phyloP scores from a whole-genome alignment of 2,113 vertebrate species.

The Meleagris gallopavo region DNA sequence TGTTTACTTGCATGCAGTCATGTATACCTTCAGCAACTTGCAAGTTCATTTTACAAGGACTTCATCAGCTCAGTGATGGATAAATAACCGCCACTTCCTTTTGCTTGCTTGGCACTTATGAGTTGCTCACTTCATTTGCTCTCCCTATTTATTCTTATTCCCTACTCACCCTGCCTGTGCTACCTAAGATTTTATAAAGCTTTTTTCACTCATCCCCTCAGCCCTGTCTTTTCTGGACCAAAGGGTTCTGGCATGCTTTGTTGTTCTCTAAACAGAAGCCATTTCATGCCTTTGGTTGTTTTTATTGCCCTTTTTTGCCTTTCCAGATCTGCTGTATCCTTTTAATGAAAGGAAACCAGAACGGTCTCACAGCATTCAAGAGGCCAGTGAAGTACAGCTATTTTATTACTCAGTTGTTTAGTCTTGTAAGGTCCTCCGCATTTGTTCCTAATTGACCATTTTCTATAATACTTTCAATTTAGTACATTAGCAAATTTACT shows the following conservation, averaged over 20 bases:
- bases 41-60: neutral
- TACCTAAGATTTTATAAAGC: neutral
- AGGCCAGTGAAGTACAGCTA: neutral
- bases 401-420: neutral
- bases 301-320: neutral
- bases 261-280: rapidly evolving
- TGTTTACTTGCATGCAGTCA: neutral
- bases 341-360: neutral
- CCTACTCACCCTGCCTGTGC: neutral
- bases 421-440: neutral
- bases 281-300: neutral
- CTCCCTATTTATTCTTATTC: neutral
- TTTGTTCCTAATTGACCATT: neutral
- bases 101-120: neutral
- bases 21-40: neutral
- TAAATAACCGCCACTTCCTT: neutral
- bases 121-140: neutral
- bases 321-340: neutral
- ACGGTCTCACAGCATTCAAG: neutral
- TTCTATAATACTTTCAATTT: neutral
- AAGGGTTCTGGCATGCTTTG: neutral
- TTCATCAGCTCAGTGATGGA: neutral
- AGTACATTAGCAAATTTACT: neutral
- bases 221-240: neutral
- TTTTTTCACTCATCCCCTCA: neutral